These are phyloP conservation scores for Mesaphorura yosii DNA, from an alignment of 1,140 invertebrate species.

Conservation along the genomic window DNA sequence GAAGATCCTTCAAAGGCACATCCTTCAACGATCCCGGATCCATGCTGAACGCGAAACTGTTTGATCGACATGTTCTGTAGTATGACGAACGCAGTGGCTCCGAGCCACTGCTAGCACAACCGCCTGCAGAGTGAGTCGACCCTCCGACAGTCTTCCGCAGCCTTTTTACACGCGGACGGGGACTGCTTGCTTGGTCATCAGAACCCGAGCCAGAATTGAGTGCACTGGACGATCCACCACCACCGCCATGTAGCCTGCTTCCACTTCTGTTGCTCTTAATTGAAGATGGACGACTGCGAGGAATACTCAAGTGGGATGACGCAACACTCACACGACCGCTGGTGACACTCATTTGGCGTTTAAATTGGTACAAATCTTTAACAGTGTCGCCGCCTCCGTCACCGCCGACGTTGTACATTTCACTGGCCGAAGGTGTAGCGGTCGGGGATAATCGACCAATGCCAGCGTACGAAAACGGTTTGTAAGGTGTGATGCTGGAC, in stretches of 20 bases:
- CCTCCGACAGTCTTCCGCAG: neutral
- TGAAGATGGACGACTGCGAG: neutral
- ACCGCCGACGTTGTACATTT: neutral
- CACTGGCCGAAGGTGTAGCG: neutral
- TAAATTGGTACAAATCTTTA: too few relatives aligned
- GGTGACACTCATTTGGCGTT: too few relatives aligned
- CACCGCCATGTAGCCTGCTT: too few relatives aligned
- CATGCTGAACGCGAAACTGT: constrained; percentile 18
- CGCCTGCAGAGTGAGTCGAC: too few relatives aligned
- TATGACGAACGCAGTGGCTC: neutral
- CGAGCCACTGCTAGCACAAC: too few relatives aligned
- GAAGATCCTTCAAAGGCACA: constrained; percentile 21
- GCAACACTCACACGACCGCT: neutral
- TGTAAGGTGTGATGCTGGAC: too few relatives aligned
- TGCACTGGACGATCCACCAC: too few relatives aligned
- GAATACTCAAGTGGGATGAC: constrained; percentile 1
- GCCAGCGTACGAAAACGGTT: too few relatives aligned
- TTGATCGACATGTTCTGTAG: constrained; percentile 12
- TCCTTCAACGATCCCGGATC: neutral
- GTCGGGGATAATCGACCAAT: too few relatives aligned
- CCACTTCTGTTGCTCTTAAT: constrained; percentile 1
- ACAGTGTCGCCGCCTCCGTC: neutral
- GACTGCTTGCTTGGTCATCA: too few relatives aligned
- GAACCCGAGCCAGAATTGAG: too few relatives aligned
- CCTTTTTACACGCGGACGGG: neutral